Evolutionary conservation across 1,140 invertebrate species (phyloP).

Genomic region (Bombus terrestris): DNA sequence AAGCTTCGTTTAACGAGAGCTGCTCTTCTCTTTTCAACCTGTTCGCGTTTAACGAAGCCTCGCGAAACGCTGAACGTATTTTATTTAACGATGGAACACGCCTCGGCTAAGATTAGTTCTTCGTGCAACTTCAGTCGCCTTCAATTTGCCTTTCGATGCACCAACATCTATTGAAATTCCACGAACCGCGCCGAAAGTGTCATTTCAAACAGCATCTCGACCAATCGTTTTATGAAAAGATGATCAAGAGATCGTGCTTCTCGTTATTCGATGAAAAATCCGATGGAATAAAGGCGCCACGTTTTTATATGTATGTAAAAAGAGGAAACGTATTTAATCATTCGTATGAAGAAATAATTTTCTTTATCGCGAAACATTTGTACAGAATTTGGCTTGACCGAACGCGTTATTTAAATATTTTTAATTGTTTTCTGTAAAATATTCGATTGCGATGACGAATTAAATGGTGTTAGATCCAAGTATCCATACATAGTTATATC

Average conservation of each 20-base stretch:
- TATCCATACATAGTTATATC: background rate
- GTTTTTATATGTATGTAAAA: background rate
- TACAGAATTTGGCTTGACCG: background rate
- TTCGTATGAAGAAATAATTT: background rate
- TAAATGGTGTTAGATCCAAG: too few species aligned
- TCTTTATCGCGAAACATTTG: background rate
- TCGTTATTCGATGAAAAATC: background rate
- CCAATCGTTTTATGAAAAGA: background rate
- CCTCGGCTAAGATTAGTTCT: background rate
- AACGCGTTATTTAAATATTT: background rate
- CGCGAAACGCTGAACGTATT: background rate
- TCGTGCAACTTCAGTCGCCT: background rate
- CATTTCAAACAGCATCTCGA: background rate
- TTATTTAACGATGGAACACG: background rate
- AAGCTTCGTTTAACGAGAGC: background rate
- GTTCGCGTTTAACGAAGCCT: background rate
- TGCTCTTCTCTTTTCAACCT: background rate
- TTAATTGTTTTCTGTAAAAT: background rate
- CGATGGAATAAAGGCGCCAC: background rate
- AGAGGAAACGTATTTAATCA: background rate
- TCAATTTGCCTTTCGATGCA: background rate
- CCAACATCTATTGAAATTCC: background rate
- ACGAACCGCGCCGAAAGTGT: background rate
- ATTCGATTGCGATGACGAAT: background rate
- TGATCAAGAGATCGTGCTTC: background rate